Base-by-base conservation (phyloP, 2,113 vertebrate genomes). In the Neolamprologus brichardi region DNA sequence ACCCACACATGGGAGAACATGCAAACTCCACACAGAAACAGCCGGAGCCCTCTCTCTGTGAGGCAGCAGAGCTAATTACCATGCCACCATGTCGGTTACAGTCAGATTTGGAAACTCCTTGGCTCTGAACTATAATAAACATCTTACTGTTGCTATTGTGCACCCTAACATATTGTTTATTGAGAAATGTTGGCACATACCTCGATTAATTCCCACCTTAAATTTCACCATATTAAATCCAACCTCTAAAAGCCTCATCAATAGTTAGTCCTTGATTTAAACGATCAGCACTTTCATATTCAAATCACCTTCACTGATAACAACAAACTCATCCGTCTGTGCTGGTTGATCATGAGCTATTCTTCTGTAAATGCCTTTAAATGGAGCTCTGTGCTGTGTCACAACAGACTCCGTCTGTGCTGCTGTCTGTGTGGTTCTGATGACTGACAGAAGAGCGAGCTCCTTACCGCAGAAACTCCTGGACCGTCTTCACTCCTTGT, bases 381-480 rank as follows among this genome's bases (percentile, higher is more conserved):
- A 5, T 75, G 1, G 1, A 46, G 70, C 23, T 12, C 41, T 28
- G 1, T 20, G 37, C 20, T 44, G 67, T 72, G 67, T 46, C 23
- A 46, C 41, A 46, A 7, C 23, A 49, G 41, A 46, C 70, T 49
- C 70, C 14, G 0, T 18, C 70, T 44, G 5, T 18, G 1, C 14
- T 49, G 13, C 39, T 46, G 70, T 28, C 70, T 8, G 9, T 49
- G 23, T 49, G 41, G 5, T 17, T 77, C 41, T 49, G 9, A 13
- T 30, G 70, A 49, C 25, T 2, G 70, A 30, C 15, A 77, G 70
- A 75, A 49, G 41, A 30, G 15, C 9, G 6, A 8, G 1, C 4
- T 80, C 52, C 97, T 92, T 96, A 97, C 97, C 96, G 94, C 89
- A 95, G 88, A 90, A 96, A 96, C 39, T 94, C 94, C 88, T 96